phyloP scores from a whole-genome alignment of 2,797 vertebrate species.

The Myripristis murdjan region DNA sequence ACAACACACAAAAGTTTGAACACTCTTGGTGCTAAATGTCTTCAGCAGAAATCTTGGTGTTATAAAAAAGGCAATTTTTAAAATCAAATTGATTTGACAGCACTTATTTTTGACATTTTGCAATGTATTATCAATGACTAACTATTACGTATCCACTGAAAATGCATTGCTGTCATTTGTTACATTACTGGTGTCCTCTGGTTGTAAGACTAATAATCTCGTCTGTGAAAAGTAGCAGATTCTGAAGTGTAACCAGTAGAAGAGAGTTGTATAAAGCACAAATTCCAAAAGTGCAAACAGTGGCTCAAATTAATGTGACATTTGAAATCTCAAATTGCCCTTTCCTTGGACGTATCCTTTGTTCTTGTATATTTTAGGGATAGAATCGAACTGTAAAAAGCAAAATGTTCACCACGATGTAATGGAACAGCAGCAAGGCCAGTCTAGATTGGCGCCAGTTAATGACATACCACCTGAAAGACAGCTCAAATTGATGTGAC shows the following conservation, averaged over 20 bases:
- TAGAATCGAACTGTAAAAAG: conserved; percentile 11
- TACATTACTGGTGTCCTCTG: too few species aligned
- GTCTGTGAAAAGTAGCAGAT: too few species aligned
- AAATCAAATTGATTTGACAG: neutral
- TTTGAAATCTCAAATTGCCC: neutral
- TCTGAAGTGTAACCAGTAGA: too few species aligned
- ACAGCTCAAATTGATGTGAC: conserved; percentile 42
- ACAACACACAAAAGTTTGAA: neutral
- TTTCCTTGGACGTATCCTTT: neutral
- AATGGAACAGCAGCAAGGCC: neutral
- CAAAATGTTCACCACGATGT: conserved; percentile 11
- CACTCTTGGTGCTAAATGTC: neutral
- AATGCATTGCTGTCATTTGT: neutral
- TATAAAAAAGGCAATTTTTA: too few species aligned
- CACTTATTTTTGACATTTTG: neutral
- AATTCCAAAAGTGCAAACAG: neutral
- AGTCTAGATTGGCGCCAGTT: neutral
- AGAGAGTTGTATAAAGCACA: too few species aligned
- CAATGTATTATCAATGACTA: neutral
- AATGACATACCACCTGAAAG: conserved; percentile 10
- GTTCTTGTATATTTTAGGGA: neutral
- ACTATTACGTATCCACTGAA: neutral
- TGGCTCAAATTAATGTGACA: neutral
- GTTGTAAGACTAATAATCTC: too few species aligned
- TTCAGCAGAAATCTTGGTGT: neutral